These are phyloP conservation scores for Thecophora atra DNA, from an alignment of 2,888 invertebrate genomes.

Conservation along the genomic window DNA sequence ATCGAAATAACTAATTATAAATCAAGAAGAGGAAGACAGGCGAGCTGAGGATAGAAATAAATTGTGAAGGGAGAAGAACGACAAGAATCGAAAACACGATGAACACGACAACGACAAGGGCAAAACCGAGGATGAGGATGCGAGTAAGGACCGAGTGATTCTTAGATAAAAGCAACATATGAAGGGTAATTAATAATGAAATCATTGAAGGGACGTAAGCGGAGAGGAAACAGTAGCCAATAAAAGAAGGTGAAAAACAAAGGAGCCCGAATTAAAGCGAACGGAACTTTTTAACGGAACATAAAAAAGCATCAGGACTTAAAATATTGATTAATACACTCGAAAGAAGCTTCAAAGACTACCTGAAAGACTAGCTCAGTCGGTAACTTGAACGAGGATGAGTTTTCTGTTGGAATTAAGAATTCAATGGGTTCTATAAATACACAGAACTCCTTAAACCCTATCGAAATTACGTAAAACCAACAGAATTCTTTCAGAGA, in stretches of 20 bases:
- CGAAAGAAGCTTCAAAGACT: no score
- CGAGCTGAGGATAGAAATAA: neutral
- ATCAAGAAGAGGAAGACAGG: neutral
- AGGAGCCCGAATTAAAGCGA: neutral
- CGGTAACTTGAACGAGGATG: no score
- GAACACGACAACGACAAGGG: neutral
- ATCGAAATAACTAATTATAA: constrained; percentile 34
- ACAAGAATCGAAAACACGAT: neutral
- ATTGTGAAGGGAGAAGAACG: neutral
- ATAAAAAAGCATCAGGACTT: neutral
- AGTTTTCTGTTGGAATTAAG: no score
- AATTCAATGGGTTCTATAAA: no score
- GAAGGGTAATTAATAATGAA: constrained; percentile 27
- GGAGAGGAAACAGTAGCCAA: neutral
- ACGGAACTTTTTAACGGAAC: neutral
- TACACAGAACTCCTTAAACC: no score
- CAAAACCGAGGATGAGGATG: neutral
- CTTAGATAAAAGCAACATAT: constrained; percentile 15
- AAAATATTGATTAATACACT: neutral
- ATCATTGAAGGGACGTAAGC: constrained; percentile 9
- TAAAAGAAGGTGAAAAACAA: neutral
- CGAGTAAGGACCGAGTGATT: neutral
- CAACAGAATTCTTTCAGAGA: no score
- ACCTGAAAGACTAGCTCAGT: no score
- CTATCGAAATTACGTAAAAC: no score